Evolutionary conservation across 2,888 invertebrate genomes (phyloP).

Genomic region (Andrena dorsata): DNA sequence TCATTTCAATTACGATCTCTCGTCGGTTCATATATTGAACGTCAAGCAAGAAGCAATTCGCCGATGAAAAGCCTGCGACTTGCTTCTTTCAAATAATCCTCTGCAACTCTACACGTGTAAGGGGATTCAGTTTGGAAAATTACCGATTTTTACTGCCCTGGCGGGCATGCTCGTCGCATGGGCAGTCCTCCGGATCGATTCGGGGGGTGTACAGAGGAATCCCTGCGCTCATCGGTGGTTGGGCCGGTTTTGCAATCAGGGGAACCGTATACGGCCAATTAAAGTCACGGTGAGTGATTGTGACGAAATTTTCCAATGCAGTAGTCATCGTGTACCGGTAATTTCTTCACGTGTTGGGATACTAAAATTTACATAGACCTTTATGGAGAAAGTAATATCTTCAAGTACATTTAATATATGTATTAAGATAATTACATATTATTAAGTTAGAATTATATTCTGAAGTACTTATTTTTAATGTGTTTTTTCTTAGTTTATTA

Average conservation of each 20-base stretch:
- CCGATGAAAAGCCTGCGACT: background rate
- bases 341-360: constrained; percentile 16
- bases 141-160: constrained; percentile 87
- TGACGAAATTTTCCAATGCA: constrained; percentile 85
- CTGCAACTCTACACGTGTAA: background rate
- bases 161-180: constrained; percentile 88
- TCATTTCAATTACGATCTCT: too few relatives aligned
- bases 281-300: constrained; percentile 86
- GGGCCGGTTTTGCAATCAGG: constrained; percentile 87
- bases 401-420: too few relatives aligned
- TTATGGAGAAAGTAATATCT: background rate
- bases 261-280: constrained; percentile 88
- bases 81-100: background rate
- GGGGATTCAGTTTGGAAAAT: background rate
- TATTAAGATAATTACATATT: too few relatives aligned
- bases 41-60: background rate
- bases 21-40: background rate
- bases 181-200: constrained; percentile 88
- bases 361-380: constrained; percentile 30
- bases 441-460: too few relatives aligned
- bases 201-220: constrained; percentile 85
- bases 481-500: too few relatives aligned
- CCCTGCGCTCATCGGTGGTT: constrained; percentile 86
- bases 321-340: constrained; percentile 64
- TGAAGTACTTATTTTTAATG: too few relatives aligned